Evolutionary conservation across 2,888 invertebrate genomes (phyloP), one percentile per base, ranked within the genome.

Genomic region (Latheticus oryzae): DNA sequence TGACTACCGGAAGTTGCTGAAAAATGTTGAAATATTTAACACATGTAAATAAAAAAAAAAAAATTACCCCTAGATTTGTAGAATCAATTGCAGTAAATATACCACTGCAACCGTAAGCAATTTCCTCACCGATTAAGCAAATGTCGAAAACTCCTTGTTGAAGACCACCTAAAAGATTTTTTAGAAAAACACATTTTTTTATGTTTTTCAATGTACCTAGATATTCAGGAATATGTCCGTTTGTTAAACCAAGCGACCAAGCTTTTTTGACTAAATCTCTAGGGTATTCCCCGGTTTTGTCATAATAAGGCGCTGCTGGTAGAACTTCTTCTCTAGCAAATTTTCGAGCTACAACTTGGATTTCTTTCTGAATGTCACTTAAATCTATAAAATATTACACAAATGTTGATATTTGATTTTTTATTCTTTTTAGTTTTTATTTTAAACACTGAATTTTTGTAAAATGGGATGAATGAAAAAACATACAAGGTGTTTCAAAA

Each of bases 241-340:
- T 97, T 80, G 94, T 85, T 5, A 98, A 84, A 11, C 97, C 98
- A 21, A 96, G 72, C 42, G 82, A 79, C 88, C 93, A 95, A 0
- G 96, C 95, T 78, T 97, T 96, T 83, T 97, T 97, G 8, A 97
- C 82, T 53, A 98, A 83, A 5, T 93, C 93, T 93, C 91, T 93
- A 0, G 98, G 97, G 80, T 92, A 98, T 80, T 94, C 90, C 62
- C 97, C 97, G 42, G 88, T 87, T 78, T 85, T 88, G 80, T 98
- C 97, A 78, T 93, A 86, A 52, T 97, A 86, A 0, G 91, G 88
- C 0, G 97, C 97, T 33, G 86, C 87, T 0, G 97, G 97, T 50
- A 95, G 85, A 61, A 97, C 90, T 81, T 97, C 97, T 70, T 98
- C 97, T 56, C 84, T 84, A 0, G 93, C 86, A 80, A 98, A 97